Conservation (phyloP, 2,113 vertebrate species). For the Xenus cinereus region DNA sequence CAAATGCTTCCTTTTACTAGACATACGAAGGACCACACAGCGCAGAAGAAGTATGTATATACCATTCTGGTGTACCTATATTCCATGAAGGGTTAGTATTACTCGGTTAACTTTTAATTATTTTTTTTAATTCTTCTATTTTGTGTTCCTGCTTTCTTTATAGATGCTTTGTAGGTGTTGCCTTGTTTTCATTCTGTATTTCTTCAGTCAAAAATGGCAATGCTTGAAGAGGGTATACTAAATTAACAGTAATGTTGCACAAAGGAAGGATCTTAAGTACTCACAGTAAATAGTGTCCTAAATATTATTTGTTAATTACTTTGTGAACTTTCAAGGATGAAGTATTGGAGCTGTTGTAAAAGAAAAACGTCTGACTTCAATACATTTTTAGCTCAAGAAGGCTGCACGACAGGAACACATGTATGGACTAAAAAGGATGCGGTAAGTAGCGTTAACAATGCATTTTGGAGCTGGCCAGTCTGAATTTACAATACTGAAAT, state of each 20-base stretch:
- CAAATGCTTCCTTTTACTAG: constrained; percentile 58
- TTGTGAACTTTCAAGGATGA: constrained; percentile 83
- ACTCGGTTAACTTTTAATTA: neutral
- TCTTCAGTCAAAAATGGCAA: neutral
- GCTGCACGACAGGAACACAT: constrained; percentile 87
- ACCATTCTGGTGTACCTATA: constrained; percentile 91
- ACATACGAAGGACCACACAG: constrained; percentile 83
- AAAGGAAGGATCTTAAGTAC: neutral
- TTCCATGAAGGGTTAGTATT: constrained; percentile 93
- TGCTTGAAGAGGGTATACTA: neutral
- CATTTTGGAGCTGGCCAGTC: neutral
- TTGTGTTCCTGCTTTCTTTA: neutral
- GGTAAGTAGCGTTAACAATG: constrained; percentile 70
- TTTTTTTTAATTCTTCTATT: neutral
- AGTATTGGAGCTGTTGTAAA: constrained; percentile 98
- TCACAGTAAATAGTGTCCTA: neutral
- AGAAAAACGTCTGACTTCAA: constrained; percentile 97
- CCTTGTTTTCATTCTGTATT: neutral
- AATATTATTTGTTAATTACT: constrained; percentile 16
- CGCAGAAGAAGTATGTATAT: constrained; percentile 83
- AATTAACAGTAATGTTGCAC: neutral
- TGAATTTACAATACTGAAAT: neutral
- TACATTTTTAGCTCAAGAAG: constrained; percentile 92
- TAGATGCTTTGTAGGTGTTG: neutral
- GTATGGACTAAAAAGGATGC: constrained; percentile 89